Evolutionary conservation across 2,113 vertebrate species (phyloP).

Genomic region (Coregonus clupeaformis): DNA sequence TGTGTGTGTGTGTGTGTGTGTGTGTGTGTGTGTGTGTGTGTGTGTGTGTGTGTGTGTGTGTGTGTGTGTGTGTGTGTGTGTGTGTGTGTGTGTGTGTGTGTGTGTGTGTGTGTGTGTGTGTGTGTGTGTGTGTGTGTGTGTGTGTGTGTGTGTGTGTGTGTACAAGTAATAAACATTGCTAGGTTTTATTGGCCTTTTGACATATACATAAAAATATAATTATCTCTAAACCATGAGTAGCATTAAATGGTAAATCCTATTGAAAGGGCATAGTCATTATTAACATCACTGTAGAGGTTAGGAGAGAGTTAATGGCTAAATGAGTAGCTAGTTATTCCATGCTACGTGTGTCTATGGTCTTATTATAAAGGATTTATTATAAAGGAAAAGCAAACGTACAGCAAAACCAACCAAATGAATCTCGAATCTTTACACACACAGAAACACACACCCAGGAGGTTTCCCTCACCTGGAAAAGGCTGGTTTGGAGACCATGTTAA

Average conservation of each 20-base stretch:
- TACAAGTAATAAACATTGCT: slow-evolving; percentile 65
- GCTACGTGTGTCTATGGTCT: too few relatives aligned
- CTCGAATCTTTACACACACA: slow-evolving; percentile 15
- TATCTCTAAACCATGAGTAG: slow-evolving; percentile 54
- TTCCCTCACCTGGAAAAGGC: slow-evolving; percentile 75
- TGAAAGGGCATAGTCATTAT: slow-evolving; percentile 64
- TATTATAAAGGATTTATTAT: too few relatives aligned
- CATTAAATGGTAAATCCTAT: slow-evolving; percentile 75
- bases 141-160: slow-evolving; percentile 1
- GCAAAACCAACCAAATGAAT: background rate
- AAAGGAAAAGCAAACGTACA: background rate
- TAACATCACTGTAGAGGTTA: background rate
- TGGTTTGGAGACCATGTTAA: slow-evolving; percentile 80
- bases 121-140: background rate
- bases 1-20: slow-evolving; percentile 37
- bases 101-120: background rate
- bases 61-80: too few relatives aligned
- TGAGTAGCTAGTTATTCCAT: background rate
- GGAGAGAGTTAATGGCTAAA: background rate
- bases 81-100: too few relatives aligned
- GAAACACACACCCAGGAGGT: slow-evolving; percentile 45
- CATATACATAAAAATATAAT: slow-evolving; percentile 72
- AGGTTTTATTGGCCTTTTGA: slow-evolving; percentile 74
- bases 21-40: too few relatives aligned
- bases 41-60: too few relatives aligned